Evolutionary conservation across 2,888 invertebrate genomes (phyloP), one percentile per base, ranked within the genome.

Genomic region (Tillus elongatus): DNA sequence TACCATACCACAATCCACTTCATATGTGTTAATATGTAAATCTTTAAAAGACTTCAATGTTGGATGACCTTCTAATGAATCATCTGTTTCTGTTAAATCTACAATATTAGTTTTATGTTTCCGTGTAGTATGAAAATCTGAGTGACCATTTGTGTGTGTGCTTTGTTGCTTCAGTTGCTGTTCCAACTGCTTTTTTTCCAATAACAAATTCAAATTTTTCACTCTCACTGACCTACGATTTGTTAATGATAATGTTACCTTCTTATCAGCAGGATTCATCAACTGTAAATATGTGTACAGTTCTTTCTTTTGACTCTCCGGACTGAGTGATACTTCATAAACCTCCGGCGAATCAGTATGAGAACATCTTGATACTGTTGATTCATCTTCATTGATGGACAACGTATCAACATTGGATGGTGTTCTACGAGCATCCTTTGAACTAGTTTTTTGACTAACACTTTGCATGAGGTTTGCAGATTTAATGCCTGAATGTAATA

Each of bases 201-300:
- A 50, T 45, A 56, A 41, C 15, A 51, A 42, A 10, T 48, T 51
- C 11, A 60, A 43, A 44, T 64, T 60, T 43, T 56, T 54, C 4
- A 65, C 63, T 24, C 65, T 48, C 13, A 47, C 51, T 1, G 64
- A 64, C 15, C 64, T 49, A 13, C 65, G 47, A 45, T 59, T 60
- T 38, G 56, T 54, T 14, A 53, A 46, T n/a, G 52, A 46, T 14
- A 50, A 46, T 3, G 50, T 50, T 29, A 53, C 46, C 52, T 57
- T 52, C 46, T 56, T 42, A 40, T 57, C 58, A 3, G 47, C 47
- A n/a, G 55, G 57, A 46, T 61, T 61, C 59, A 64, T 63, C 11
- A 65, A 49, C 44, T 65, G 56, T 34, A 65, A 47, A 48, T 65
- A 65, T 13, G 52, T 55, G 42, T 60, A 63, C 15, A 64, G 49